Conservation (phyloP, 2,113 vertebrate species). For the Guaruba guarouba region DNA sequence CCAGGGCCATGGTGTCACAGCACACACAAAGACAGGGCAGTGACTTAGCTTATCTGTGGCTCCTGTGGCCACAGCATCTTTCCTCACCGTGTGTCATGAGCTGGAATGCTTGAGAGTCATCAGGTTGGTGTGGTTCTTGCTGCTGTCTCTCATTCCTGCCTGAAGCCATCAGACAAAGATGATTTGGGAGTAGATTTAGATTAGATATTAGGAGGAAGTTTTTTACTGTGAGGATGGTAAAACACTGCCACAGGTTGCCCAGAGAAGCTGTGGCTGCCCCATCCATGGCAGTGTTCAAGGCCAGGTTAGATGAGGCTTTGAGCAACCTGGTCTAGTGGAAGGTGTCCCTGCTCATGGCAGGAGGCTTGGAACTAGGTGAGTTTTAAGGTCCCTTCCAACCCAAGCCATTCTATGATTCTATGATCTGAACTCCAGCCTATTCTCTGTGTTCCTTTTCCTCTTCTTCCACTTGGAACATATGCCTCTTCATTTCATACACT, state of each 20-base stretch:
- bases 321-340: background rate
- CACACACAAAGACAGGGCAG: background rate
- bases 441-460: background rate
- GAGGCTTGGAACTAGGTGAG: background rate
- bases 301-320: background rate
- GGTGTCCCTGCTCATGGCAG: background rate
- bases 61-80: background rate
- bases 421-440: background rate
- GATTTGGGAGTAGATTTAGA: background rate
- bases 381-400: background rate
- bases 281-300: background rate
- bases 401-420: background rate
- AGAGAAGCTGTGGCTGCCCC: background rate
- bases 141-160: background rate
- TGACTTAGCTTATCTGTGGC: background rate
- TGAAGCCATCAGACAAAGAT: background rate
- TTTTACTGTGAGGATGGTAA: background rate
- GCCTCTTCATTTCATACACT: background rate
- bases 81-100: background rate
- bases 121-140: background rate
- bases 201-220: background rate
- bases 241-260: background rate
- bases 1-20: background rate
- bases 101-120: background rate
- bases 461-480: background rate